phyloP scores from a whole-genome alignment of 2,113 vertebrate genomes.

The Rhadina sibilatrix region DNA sequence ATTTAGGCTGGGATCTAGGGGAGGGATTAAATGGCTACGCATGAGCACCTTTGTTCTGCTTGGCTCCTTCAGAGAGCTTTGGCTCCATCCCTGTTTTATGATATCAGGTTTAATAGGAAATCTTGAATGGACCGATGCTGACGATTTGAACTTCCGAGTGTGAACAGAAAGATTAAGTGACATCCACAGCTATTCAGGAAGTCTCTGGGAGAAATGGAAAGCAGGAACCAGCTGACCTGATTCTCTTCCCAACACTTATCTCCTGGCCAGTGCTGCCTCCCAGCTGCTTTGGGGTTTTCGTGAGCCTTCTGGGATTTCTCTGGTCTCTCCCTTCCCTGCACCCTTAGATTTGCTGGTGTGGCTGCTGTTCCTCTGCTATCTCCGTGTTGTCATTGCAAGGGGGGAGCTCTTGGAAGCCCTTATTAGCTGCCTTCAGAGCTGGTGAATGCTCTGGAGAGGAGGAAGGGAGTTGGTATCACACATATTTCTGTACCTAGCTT shows the following conservation, averaged over 20 bases:
- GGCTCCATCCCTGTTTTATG: background rate
- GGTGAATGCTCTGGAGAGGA: background rate
- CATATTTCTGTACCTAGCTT: background rate
- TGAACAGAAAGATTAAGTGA: background rate
- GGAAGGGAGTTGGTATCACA: background rate
- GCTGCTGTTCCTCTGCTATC: background rate
- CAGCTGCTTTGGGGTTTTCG: background rate
- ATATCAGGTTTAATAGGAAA: conserved; percentile 29
- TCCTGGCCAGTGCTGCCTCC: background rate
- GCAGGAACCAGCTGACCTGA: background rate
- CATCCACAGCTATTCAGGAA: conserved; percentile 11
- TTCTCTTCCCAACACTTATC: conserved; percentile 3
- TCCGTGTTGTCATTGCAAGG: background rate
- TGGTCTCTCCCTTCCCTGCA: background rate
- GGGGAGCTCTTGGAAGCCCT: background rate
- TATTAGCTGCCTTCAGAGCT: background rate
- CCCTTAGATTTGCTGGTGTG: background rate
- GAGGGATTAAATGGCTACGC: background rate
- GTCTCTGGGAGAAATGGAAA: background rate
- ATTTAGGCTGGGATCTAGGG: background rate
- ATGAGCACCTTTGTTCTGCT: conserved; percentile 4
- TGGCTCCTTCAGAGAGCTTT: background rate
- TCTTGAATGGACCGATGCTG: background rate
- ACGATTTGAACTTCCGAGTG: background rate
- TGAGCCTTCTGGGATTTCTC: background rate